phyloP scores from a whole-genome alignment of 1,140 invertebrate genomes.

The Cyclina sinensis region DNA sequence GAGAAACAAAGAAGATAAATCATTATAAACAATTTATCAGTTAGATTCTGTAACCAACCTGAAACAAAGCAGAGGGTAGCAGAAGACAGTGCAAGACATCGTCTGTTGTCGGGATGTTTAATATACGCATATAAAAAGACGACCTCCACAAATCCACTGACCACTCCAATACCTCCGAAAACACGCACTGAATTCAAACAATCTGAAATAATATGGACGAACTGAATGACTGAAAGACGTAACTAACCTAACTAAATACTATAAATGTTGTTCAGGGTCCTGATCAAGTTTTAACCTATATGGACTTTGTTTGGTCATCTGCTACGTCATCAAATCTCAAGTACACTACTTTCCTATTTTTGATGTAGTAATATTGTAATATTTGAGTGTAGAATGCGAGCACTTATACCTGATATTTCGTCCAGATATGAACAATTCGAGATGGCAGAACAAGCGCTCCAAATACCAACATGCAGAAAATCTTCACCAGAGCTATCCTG shows the following conservation, averaged over 20 bases:
- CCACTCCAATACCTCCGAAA: conserved; percentile 41
- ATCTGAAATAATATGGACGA: no score
- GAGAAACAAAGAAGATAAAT: no score
- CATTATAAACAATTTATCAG: not conserved
- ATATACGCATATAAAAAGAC: not conserved
- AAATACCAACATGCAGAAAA: conserved; percentile 26
- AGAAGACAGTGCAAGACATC: not conserved
- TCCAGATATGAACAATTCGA: not conserved
- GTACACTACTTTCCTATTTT: no score
- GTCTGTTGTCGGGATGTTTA: not conserved
- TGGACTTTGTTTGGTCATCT: no score
- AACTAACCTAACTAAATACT: no score
- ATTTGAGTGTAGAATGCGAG: no score
- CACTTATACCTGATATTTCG: conserved; percentile 40
- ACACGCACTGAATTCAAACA: conserved; percentile 27
- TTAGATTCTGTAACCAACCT: not conserved
- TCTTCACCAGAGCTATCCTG: not conserved
- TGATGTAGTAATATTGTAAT: no score
- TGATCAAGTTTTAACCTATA: no score
- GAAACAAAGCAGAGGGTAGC: not conserved
- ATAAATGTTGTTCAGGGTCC: no score
- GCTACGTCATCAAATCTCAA: no score
- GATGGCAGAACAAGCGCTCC: conserved; percentile 27
- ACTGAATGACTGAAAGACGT: no score
- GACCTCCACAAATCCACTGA: conserved; percentile 16